phyloP scores from a whole-genome alignment of 2,113 vertebrate genomes.

The Ammodytes dubius region DNA sequence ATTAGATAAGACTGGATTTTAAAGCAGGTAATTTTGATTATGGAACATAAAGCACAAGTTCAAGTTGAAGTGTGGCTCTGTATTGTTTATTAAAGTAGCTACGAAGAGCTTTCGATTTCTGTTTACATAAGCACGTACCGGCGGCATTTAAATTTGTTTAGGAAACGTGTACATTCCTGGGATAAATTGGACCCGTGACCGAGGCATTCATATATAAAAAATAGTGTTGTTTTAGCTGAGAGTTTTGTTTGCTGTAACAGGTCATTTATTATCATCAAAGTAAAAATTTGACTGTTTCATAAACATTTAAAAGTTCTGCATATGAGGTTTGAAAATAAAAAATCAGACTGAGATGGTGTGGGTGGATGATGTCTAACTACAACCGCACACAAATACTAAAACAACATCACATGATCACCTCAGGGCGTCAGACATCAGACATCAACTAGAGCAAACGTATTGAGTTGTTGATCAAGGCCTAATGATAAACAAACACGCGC shows the following conservation, averaged over 20 bases:
- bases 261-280: no score
- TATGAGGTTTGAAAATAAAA: background rate
- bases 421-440: conserved; percentile 42
- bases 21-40: background rate
- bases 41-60: background rate
- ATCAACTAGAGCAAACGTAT: conserved; percentile 61
- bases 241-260: no score
- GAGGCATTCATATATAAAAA: no score
- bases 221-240: no score
- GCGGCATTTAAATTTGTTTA: no score
- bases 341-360: background rate
- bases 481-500: conserved; percentile 59
- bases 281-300: no score
- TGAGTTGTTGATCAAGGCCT: conserved; percentile 48
- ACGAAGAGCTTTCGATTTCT: no score
- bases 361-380: conserved; percentile 8
- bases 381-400: conserved; percentile 44
- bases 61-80: background rate
- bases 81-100: background rate
- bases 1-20: background rate
- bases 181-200: no score
- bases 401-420: conserved; percentile 43
- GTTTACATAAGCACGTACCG: no score
- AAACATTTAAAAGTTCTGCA: no score
- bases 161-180: no score